phyloP scores from a whole-genome alignment of 2,888 invertebrate species.

The Bombylius major region DNA sequence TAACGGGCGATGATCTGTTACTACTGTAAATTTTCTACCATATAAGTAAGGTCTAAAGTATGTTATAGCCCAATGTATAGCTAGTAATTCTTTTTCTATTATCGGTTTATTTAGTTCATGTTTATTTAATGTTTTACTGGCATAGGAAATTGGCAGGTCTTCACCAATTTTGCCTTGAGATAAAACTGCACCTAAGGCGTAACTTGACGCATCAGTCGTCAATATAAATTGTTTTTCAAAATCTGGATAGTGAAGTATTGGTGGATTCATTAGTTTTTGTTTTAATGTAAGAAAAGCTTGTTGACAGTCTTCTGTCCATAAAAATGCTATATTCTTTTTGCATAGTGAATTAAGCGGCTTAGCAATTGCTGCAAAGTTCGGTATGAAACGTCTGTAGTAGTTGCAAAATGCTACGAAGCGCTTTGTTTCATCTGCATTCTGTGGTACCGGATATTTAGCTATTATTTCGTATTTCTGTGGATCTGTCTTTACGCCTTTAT shows the following conservation, averaged over 20 bases:
- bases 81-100: conserved; percentile 18
- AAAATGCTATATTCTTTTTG: conserved; percentile 5
- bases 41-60: conserved; percentile 22
- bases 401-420: conserved; percentile 14
- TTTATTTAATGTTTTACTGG: conserved; percentile 17
- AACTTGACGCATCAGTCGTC: conserved; percentile 22
- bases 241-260: neutral
- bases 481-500: conserved; percentile 12
- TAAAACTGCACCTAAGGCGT: conserved; percentile 19
- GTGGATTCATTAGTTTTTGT: neutral
- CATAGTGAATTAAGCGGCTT: conserved; percentile 8
- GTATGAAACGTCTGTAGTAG: conserved; percentile 13
- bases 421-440: conserved; percentile 8
- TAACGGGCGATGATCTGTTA: neutral
- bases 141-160: conserved; percentile 20
- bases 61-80: conserved; percentile 12
- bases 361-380: conserved; percentile 13
- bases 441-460: conserved; percentile 14
- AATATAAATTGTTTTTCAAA: conserved; percentile 14
- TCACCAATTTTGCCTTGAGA: conserved; percentile 13
- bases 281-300: conserved; percentile 1
- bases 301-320: neutral
- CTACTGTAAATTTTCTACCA: conserved; percentile 11
- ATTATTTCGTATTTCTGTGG: conserved; percentile 11
- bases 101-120: conserved; percentile 18